Evolutionary conservation across 92 coral and sea anemone species (phyloP), one percentile per base, ranked within the genome.

Genomic region (Epizoanthus rinbou): DNA sequence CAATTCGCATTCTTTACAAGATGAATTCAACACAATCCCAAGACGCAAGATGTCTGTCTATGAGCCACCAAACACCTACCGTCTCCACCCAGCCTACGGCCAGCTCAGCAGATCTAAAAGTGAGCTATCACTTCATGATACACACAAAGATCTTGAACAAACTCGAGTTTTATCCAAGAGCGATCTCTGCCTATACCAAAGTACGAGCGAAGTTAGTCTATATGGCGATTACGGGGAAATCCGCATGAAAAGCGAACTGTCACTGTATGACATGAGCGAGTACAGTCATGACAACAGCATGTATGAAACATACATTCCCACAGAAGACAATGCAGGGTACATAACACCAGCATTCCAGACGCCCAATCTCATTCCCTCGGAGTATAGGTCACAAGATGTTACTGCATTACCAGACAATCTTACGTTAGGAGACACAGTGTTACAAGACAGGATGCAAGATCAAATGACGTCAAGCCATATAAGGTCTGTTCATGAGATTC

Each of bases 121-220:
- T 57, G 58, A 60, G n/a, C 6, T 78, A 35, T 78, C 82, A 10
- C 82, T 65, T 4, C 19, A 17, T 43, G 45, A 39, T 19, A 57
- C n/a, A 33, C 16, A 25, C 28, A 75, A 22, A 9, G 64, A 37
- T 15, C 58, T 78, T 13, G 82, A 78, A 19, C 21, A 78, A 43
- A 39, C 21, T 21, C 82, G 69, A 10, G 82, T 62, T 15, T 41
- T 78, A 43, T 78, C 82, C 25, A 78, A 78, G 58, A 78, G 82
- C 14, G 82, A 78, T 25, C 82, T 78, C 47, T 78, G 82, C 4
- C 39, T 78, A 25, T 78, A 78, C 45, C 82, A 78, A 62, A 24
- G 82, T 78, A 78, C 43, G 68, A 75, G 23, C 23, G 72, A 78
- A 21, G 63, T 78, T 43, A 19, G 3, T 21, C 8, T 56, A 4